Percentiles rank a stretch among this genome's conserved stretches.
These are phyloP conservation scores for Lucinisca nassula DNA, from an alignment of 2,888 invertebrate species.

Conservation along the genomic window DNA sequence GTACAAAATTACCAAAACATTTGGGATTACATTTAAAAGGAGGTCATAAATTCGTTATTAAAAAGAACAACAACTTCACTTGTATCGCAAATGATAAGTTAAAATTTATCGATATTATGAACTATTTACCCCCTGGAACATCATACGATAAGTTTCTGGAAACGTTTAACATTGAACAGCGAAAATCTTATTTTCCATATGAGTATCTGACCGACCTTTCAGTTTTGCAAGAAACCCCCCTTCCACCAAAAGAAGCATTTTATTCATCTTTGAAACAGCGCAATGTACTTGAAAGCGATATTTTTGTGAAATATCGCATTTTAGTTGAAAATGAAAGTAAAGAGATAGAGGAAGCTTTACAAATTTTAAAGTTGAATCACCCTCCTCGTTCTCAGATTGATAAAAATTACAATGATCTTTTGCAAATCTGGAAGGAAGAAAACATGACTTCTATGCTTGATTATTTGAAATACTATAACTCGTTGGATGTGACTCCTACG, in stretches of 20 bases:
- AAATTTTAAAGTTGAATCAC: background rate
- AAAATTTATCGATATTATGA: slow-evolving; percentile 13
- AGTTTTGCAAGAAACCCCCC: background rate
- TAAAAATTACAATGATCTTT: background rate
- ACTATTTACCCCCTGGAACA: background rate
- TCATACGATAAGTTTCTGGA: slow-evolving; percentile 51
- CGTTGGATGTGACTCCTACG: background rate
- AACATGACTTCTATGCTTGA: background rate
- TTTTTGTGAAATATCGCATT: background rate
- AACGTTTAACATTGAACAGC: slow-evolving; percentile 53
- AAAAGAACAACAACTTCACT: background rate
- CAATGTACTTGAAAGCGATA: background rate
- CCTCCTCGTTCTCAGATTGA: background rate
- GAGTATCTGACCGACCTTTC: background rate
- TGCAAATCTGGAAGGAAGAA: slow-evolving; percentile 1
- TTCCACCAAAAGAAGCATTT: slow-evolving; percentile 24
- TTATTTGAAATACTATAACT: slow-evolving; percentile 14
- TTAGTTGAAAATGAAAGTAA: slow-evolving; percentile 2
- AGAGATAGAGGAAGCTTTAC: background rate
- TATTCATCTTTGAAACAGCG: slow-evolving; percentile 10
- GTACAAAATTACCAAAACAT: background rate
- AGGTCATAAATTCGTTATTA: slow-evolving; percentile 16
- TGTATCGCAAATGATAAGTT: background rate
- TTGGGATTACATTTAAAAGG: slow-evolving; percentile 17
- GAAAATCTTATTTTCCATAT: slow-evolving; percentile 42